Base-by-base conservation (phyloP, 2,113 vertebrate genomes). In the Chloebia gouldiae region DNA sequence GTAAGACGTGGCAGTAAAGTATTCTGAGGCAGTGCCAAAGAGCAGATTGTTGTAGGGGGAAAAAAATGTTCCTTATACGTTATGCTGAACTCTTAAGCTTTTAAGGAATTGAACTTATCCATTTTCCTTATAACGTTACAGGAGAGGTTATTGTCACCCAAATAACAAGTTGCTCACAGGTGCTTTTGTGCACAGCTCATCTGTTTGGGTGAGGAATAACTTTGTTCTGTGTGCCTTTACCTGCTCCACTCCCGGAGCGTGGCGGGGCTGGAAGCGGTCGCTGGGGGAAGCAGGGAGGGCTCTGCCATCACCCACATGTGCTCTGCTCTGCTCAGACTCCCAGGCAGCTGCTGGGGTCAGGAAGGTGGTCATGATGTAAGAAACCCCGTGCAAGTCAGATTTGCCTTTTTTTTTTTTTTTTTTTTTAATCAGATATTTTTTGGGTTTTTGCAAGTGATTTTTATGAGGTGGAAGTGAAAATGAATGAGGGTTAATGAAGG, bases 1-100 rank as follows among this genome's bases (percentile, higher is more conserved):
- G 97, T 97, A 96, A 97, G 96, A 98, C 98, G 98, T 98, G 98
- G 98, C 98, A 98, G 98, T 97, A 97, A 97, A 97, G 96, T 96
- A 98, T 97, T 97, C 96, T 92, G 97, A 95, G 96, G 88, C 96
- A 86, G 88, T 87, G 97, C 98, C 97, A 98, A 90, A 97, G 96
- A 97, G 97, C 97, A 98, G 97, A 98, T 96, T 96, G 97, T 97
- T 95, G 81, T 96, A 97, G 94, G 90, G 85, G 35, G 86, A 97
- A 92, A 93, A 95, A 95, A 73, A 91, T 94, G 94, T 97, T 97
- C 96, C 97, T 97, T 97, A 12, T 72, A 92, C 77, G 93, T 95
- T 47, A 30, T 70, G 73, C 88, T 94, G 96, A 96, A 95, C 86
- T 90, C 84, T 35, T 47, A n/a, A 92, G 92, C 84, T 96, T 90